Evolutionary conservation across 2,888 invertebrate species (phyloP), one percentile per base, ranked within the genome.

Genomic region (Archips xylosteana): DNA sequence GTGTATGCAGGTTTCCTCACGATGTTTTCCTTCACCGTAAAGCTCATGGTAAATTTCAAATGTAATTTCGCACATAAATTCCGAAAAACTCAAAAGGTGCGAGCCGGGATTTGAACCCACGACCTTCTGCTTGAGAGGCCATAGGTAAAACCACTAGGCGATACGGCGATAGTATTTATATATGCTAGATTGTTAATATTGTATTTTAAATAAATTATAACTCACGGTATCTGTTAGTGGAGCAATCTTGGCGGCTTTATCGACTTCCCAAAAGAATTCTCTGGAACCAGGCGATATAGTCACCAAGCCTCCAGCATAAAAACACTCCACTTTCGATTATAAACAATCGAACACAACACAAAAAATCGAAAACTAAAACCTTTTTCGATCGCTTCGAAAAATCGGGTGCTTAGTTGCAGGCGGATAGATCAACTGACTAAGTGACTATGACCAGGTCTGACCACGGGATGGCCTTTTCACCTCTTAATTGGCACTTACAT

Each of bases 141-240:
- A 23, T 23, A 23, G 23, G 23, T 23, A 0, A 23, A 23, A 23
- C 23, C 23, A 23, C 23, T 23, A 23, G 23, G 23, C 23, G 23
- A 23, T 23, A 23, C 23, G 23, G 23, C 23, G 23, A 23, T 23
- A 23, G 23, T 23, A 23, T 23, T 23, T 23, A 23, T 23, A 23
- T 23, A 23, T 23, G 23, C 23, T 23, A 23, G 23, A 23, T n/a
- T 49, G 13, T n/a, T n/a, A 49, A 49, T 5, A n/a, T 49, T n/a
- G 0, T n/a, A 13, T 34, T 13, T 59, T 34, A 32, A 34, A 60
- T 60, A 36, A 39, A 36, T n/a, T 2, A 39, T 60, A 78, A 89
- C 93, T 91, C 78, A 94, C 93, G 81, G 80, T 84, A 69, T 94
- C 93, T 68, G 89, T 92, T 80, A 94, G 75, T 0, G 93, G 94